A percentile compares a stretch with the other conserved stretches of the same genome.
These are phyloP conservation scores for Drosophila subpulchrella DNA, from an alignment of 1,140 invertebrate genomes.

Conservation along the genomic window DNA sequence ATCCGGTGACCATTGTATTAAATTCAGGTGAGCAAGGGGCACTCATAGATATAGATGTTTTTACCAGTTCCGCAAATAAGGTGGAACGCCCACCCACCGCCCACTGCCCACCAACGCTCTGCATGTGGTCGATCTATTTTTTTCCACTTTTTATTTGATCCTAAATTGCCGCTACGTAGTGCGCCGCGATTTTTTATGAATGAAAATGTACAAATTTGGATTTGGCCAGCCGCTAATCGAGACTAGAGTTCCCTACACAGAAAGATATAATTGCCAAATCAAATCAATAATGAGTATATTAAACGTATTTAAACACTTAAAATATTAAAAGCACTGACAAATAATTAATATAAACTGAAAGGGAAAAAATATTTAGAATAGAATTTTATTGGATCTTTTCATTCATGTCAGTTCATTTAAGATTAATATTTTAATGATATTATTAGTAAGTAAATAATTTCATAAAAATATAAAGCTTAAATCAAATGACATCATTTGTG, in stretches of 20 bases:
- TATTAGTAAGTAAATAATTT: neutral
- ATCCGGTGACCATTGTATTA: constrained; percentile 22
- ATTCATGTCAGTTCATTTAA: too few relatives aligned
- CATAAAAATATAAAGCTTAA: neutral
- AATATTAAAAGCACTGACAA: too few relatives aligned
- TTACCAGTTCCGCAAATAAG: constrained; percentile 36
- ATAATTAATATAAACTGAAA: too few relatives aligned
- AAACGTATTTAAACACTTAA: too few relatives aligned
- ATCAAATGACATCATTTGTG: neutral
- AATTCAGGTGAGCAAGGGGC: constrained; percentile 36
- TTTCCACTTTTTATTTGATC: constrained; percentile 4
- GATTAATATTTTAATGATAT: too few relatives aligned
- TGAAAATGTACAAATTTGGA: constrained; percentile 72
- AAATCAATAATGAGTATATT: too few relatives aligned
- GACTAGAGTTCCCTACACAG: constrained; percentile 15
- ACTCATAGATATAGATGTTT: constrained; percentile 18
- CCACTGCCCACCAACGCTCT: constrained; percentile 28
- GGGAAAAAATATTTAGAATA: too few relatives aligned
- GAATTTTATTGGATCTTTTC: too few relatives aligned
- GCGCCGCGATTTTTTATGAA: constrained; percentile 50
- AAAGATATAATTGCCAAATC: too few relatives aligned
- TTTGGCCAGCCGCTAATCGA: constrained; percentile 22
- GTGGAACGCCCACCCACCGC: constrained; percentile 25
- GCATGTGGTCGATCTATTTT: constrained; percentile 35
- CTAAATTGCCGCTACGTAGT: constrained; percentile 25